Percentiles rank a stretch among this genome's conserved stretches.
phyloP scores from a whole-genome alignment of 1,140 invertebrate species.

The Lerema accius region DNA sequence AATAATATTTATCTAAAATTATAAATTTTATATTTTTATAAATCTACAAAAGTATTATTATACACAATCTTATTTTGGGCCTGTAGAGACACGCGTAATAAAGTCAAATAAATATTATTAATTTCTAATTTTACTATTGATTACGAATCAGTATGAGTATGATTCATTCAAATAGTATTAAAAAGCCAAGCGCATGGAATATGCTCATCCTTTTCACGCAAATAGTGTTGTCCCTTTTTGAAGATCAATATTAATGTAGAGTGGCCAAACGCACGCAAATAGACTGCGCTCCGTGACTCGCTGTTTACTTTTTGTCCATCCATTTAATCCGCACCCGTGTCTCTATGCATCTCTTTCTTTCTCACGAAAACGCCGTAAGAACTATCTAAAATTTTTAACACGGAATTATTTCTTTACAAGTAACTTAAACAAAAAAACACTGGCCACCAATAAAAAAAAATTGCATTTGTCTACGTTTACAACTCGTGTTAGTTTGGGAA shows the following conservation, averaged over 20 bases:
- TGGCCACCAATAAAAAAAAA: not conserved
- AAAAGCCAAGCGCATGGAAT: not conserved
- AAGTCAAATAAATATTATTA: no score
- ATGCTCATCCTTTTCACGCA: conserved; percentile 12
- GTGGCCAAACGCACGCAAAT: not conserved
- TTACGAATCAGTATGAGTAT: not conserved
- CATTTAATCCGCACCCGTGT: not conserved
- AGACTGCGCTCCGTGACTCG: not conserved
- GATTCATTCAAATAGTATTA: no score
- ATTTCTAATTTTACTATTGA: no score
- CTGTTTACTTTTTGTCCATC: not conserved
- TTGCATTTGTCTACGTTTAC: not conserved
- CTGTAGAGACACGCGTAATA: no score
- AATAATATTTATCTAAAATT: no score
- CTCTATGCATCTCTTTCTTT: conserved; percentile 43
- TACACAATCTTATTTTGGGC: no score
- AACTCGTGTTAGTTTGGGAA: not conserved
- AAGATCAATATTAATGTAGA: conserved; percentile 25
- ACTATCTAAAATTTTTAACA: not conserved
- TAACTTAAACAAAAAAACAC: not conserved
- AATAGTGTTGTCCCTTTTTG: conserved; percentile 20
- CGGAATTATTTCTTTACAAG: not conserved
- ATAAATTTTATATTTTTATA: no score
- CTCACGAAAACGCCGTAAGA: conserved; percentile 35
- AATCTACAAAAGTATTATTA: no score